Evolutionary conservation across 2,797 vertebrate species (phyloP).

Genomic region (Kryptopterus vitreolus): DNA sequence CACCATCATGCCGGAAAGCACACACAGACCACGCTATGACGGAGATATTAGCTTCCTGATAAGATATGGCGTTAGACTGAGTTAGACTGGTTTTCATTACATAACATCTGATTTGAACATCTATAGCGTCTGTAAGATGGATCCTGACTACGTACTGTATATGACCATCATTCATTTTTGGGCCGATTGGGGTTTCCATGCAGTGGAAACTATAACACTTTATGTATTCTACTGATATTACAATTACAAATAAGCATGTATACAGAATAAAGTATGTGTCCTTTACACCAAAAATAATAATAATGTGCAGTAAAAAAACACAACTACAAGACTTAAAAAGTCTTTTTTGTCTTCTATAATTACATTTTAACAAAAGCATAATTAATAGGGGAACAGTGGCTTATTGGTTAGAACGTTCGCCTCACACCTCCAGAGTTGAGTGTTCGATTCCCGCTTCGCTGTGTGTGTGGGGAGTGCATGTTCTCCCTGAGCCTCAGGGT

Average conservation of each 20-base stretch:
- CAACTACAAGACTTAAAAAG: background rate
- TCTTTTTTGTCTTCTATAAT: background rate
- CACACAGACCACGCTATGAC: background rate
- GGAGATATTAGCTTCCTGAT: background rate
- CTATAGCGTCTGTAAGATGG: background rate
- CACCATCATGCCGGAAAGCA: conserved; percentile 47
- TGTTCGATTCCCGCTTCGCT: too few relatives aligned
- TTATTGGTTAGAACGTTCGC: too few relatives aligned
- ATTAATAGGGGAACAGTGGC: too few relatives aligned
- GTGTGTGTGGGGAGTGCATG: too few relatives aligned
- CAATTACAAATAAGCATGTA: background rate
- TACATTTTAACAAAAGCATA: background rate
- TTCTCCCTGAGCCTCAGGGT: too few relatives aligned
- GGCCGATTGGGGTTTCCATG: background rate
- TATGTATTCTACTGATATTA: background rate
- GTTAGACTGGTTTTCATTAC: background rate
- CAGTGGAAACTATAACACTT: too few relatives aligned
- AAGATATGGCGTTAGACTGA: too few relatives aligned
- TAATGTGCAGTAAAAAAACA: too few relatives aligned
- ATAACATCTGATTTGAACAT: background rate
- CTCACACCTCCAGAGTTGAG: too few relatives aligned
- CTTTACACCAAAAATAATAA: background rate
- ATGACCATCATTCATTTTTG: background rate
- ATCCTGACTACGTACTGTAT: background rate
- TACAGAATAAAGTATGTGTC: background rate